Evolutionary conservation across 1,140 invertebrate genomes (phyloP).

Genomic region (Calephelis nemesis): DNA sequence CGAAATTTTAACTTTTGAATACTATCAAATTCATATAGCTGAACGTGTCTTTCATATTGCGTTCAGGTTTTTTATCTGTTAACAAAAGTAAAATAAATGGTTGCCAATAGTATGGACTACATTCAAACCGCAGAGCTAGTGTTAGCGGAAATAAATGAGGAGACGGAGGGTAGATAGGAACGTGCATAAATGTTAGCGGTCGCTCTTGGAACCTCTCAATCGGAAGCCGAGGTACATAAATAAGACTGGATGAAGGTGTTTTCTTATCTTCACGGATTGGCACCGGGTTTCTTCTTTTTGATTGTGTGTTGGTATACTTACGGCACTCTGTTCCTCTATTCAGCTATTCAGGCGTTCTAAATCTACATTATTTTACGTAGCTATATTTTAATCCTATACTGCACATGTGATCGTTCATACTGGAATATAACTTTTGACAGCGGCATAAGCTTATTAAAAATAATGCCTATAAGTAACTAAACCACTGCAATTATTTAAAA

Average conservation of each 20-base stretch:
- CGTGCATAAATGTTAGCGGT: slow-evolving; percentile 55
- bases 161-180: slow-evolving; percentile 70
- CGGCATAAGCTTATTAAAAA: too few species aligned
- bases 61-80: too few species aligned
- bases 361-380: neutral
- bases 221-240: slow-evolving; percentile 73
- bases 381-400: neutral
- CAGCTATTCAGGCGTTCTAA: neutral
- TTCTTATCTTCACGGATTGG: slow-evolving; percentile 57
- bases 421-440: too few species aligned
- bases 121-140: slow-evolving; percentile 54
- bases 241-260: slow-evolving; percentile 64
- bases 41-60: too few species aligned
- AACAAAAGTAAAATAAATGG: too few species aligned
- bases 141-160: slow-evolving; percentile 73
- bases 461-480: too few species aligned
- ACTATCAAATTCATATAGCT: too few species aligned
- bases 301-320: slow-evolving; percentile 39
- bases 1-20: too few species aligned
- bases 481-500: too few species aligned
- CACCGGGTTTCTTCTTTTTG: slow-evolving; percentile 30
- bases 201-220: slow-evolving; percentile 61
- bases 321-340: neutral
- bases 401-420: too few species aligned
- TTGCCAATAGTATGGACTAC: slow-evolving; percentile 16